Conservation (phyloP, 2,888 invertebrate genomes). For the Diloba caeruleocephala region DNA sequence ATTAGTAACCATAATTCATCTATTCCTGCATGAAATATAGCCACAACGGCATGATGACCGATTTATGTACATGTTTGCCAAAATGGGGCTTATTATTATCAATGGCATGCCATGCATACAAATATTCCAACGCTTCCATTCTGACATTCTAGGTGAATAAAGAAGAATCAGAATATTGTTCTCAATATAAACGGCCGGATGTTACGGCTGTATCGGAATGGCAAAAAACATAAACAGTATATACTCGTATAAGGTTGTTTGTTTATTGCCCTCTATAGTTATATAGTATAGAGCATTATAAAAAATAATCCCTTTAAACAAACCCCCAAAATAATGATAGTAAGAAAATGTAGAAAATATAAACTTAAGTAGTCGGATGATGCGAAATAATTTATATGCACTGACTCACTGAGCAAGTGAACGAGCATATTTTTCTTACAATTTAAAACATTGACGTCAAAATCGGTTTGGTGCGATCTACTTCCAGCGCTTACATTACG, state of each 20-base stretch:
- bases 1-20: constrained; percentile 69
- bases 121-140: constrained; percentile 7
- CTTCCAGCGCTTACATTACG: constrained; percentile 57
- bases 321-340: constrained; percentile 30
- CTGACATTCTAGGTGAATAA: constrained; percentile 2
- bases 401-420: constrained; percentile 64
- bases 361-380: constrained; percentile 29
- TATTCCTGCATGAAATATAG: constrained; percentile 70
- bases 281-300: constrained; percentile 58
- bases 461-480: constrained; percentile 61
- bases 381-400: constrained; percentile 59
- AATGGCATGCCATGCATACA: constrained; percentile 17
- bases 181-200: constrained; percentile 29
- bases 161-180: constrained; percentile 22
- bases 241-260: constrained; percentile 66
- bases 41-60: constrained; percentile 57
- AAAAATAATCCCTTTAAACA: constrained; percentile 32
- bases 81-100: constrained; percentile 69
- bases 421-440: constrained; percentile 64
- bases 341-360: constrained; percentile 9
- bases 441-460: constrained; percentile 76
- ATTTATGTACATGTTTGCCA: constrained; percentile 69
- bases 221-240: constrained; percentile 59
- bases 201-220: constrained; percentile 50
- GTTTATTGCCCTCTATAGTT: constrained; percentile 65